These are phyloP conservation scores for Dryomyza anilis DNA, from an alignment of 2,888 invertebrate genomes.

Conservation along the genomic window DNA sequence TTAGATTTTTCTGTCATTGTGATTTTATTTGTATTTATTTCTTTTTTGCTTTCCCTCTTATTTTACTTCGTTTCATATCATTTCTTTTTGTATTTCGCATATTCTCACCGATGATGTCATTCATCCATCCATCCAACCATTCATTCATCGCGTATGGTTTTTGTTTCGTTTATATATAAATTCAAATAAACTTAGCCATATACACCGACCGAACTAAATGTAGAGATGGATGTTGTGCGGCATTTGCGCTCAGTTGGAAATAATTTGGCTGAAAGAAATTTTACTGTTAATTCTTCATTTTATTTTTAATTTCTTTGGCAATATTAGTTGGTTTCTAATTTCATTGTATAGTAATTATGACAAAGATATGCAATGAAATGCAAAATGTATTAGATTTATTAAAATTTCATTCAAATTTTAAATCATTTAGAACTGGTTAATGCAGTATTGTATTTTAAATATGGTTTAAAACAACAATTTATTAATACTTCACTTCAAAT, in stretches of 20 bases:
- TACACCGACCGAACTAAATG: not conserved
- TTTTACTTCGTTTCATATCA: not conserved
- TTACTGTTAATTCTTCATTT: not conserved
- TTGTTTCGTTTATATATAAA: not conserved
- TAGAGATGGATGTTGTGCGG: not conserved
- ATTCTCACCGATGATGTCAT: conserved; percentile 12
- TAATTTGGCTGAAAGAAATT: not conserved
- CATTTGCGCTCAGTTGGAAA: not conserved
- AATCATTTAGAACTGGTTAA: too few relatives aligned
- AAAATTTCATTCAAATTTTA: too few relatives aligned
- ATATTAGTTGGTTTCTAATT: not conserved
- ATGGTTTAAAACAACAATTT: too few relatives aligned
- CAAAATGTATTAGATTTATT: too few relatives aligned
- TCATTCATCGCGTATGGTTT: not conserved
- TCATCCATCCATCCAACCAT: not conserved
- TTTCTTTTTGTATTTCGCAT: not conserved
- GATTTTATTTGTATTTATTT: not conserved
- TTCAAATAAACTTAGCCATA: not conserved
- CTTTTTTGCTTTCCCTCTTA: not conserved
- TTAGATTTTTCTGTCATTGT: not conserved
- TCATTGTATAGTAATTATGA: not conserved
- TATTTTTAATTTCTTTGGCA: too few relatives aligned
- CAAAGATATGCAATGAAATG: too few relatives aligned
- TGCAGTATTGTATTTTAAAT: too few relatives aligned
- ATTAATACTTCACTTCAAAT: too few relatives aligned